Percentiles rank a stretch among this genome's conserved stretches.
Evolutionary conservation across 2,113 vertebrate genomes (phyloP).

Genomic region (Amblyornis subalaris): DNA sequence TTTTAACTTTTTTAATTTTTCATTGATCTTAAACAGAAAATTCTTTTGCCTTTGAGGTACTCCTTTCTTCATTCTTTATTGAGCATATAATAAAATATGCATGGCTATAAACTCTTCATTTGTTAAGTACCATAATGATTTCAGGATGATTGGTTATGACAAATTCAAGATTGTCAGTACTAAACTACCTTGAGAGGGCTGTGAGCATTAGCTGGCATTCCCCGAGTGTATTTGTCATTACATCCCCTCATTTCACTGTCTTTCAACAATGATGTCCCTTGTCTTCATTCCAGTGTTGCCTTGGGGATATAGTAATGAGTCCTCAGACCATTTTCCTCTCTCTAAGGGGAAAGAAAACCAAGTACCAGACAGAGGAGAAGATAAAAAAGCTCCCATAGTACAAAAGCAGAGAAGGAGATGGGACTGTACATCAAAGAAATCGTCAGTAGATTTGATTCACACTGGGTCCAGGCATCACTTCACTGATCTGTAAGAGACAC

Average conservation of each 20-base stretch:
- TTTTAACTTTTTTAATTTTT: background rate
- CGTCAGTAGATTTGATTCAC: background rate
- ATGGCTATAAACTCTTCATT: background rate
- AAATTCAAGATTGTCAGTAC: slow-evolving; percentile 28
- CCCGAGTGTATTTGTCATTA: slow-evolving; percentile 22
- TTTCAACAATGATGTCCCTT: slow-evolving; percentile 18
- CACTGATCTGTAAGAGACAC: background rate
- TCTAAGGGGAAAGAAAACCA: slow-evolving; percentile 9
- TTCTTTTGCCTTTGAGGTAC: background rate
- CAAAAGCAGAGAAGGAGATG: background rate
- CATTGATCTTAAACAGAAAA: background rate
- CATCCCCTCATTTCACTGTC: slow-evolving; percentile 17
- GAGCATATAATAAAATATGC: background rate
- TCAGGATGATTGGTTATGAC: slow-evolving; percentile 32
- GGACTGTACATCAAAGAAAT: background rate
- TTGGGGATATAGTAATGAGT: slow-evolving; percentile 29
- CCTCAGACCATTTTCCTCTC: slow-evolving; percentile 1
- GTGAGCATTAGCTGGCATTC: background rate
- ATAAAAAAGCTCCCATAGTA: background rate
- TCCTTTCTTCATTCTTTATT: background rate
- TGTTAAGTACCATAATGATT: slow-evolving; percentile 16
- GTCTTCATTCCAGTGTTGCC: background rate
- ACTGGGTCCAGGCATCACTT: background rate
- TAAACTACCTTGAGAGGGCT: background rate
- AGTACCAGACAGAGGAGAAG: background rate